Evolutionary conservation across 2,797 vertebrate genomes (phyloP), one percentile per base, ranked within the genome.

Genomic region (Sebastes minor): DNA sequence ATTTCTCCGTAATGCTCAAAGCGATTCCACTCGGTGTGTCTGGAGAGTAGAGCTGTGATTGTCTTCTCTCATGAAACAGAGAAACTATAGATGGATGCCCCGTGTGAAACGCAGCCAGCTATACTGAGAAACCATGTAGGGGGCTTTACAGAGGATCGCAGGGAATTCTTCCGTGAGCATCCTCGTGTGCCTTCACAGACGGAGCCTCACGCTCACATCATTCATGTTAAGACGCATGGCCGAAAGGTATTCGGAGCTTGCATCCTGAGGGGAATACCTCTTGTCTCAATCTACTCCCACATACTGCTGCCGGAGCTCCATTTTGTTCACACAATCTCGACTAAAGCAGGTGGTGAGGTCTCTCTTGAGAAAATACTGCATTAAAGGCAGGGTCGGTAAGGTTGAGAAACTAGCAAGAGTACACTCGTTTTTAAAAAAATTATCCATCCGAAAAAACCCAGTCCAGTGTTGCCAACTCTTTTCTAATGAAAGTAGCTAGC

Each of bases 1-100:
- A 85, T 90, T 90, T 82, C 68, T 25, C 52, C n/a, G 33, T 78
- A 35, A 81, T 80, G 69, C 89, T 90, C 79, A 92, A 86, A 87
- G 80, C 68, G 76, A 81, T 78, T 68, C 78, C 79, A 83, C n/a
- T 20, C 57, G 28, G 78, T 32, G 71, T 73, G 71, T 73, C 76
- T 82, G 55, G 80, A 87, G 81, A 76, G 77, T 4, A 73, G 76
- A 76, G 69, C 25, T 25, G 53, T 70, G 74, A 71, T 67, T 42
- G 49, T 68, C 81, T 60, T 65, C 67, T 62, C 63, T 64, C 27
- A 32, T 55, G 57, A 63, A 81, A 70, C 63, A 9, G 57, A 67
- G 38, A 66, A 38, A 38, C 86, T 81, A 79, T 27, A 69, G 68
- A 88, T 68, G 85, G 76, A 76, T 25, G 12, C 22, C 22, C 57